Conservation (phyloP, 2,888 invertebrate genomes). For the Linyphia triangularis region DNA sequence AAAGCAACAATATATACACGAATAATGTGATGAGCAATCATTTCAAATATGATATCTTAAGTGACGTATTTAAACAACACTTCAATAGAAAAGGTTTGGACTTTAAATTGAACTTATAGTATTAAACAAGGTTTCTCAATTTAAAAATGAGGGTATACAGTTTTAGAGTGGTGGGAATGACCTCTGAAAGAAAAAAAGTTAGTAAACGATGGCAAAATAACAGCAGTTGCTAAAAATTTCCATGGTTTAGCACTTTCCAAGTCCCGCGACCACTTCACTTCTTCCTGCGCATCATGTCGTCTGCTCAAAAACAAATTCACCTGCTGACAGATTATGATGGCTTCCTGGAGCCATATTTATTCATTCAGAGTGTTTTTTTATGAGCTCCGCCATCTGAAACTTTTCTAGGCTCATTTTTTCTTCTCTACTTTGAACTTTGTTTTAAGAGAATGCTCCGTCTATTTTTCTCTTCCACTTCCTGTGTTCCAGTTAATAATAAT, state of each 20-base stretch:
- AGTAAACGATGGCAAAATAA: not conserved
- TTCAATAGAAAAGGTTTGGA: too few relatives aligned
- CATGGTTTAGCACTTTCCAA: constrained; percentile 25
- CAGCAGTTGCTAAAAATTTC: constrained; percentile 29
- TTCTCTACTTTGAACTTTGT: not conserved
- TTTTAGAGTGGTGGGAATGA: constrained; percentile 36
- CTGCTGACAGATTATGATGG: constrained; percentile 72
- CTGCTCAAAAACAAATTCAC: constrained; percentile 57
- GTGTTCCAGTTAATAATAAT: constrained; percentile 68
- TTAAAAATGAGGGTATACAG: too few relatives aligned
- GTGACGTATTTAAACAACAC: too few relatives aligned
- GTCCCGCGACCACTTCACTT: constrained; percentile 61
- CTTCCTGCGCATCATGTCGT: constrained; percentile 28
- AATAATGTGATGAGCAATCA: too few relatives aligned
- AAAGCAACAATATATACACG: too few relatives aligned
- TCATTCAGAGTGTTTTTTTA: constrained; percentile 46
- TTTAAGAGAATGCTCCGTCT: constrained; percentile 20
- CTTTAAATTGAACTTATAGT: too few relatives aligned
- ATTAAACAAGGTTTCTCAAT: too few relatives aligned
- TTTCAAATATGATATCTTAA: too few relatives aligned
- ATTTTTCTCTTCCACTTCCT: constrained; percentile 50
- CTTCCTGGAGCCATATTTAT: constrained; percentile 55
- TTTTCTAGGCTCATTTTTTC: constrained; percentile 21
- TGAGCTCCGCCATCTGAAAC: constrained; percentile 43
- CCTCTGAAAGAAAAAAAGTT: constrained; percentile 10